These are phyloP conservation scores for Drosophila phalerata DNA, from an alignment of 2,888 invertebrate genomes.

Conservation along the genomic window DNA sequence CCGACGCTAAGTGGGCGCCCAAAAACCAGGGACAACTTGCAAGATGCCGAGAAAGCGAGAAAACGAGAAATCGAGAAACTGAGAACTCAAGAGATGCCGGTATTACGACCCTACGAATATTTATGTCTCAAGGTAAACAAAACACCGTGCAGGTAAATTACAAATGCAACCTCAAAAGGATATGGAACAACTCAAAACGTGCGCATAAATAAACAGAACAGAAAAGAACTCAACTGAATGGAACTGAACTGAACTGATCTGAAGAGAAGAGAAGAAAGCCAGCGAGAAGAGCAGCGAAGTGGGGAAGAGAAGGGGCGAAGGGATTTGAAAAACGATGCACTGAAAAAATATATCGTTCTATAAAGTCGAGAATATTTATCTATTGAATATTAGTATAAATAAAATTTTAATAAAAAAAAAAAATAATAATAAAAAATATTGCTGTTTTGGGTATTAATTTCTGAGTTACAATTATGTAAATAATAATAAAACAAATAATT, in stretches of 20 bases:
- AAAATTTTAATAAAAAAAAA: too few species aligned
- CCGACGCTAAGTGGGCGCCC: slow-evolving; percentile 28
- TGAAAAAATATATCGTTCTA: not conserved
- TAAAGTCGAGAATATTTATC: not conserved
- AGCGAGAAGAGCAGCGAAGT: not conserved
- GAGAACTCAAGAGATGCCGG: slow-evolving; percentile 12
- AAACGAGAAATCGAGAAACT: not conserved
- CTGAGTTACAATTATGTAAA: too few species aligned
- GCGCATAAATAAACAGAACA: slow-evolving; percentile 70
- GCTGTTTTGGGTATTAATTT: too few species aligned
- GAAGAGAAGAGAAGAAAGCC: slow-evolving; percentile 7
- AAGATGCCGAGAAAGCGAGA: not conserved
- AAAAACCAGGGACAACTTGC: not conserved
- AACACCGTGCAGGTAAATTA: slow-evolving; percentile 64
- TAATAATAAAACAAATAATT: too few species aligned
- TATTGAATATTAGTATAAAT: too few species aligned
- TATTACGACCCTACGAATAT: slow-evolving; percentile 5
- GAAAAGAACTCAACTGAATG: not conserved
- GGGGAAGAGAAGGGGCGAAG: slow-evolving; percentile 13
- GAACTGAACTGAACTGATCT: not conserved
- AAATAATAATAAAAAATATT: too few species aligned
- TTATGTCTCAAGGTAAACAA: slow-evolving; percentile 56
- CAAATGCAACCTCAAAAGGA: slow-evolving; percentile 46
- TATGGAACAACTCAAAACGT: slow-evolving; percentile 59
- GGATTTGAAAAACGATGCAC: not conserved